Base-by-base conservation (phyloP, 2,888 invertebrate species). In the Lasioglossum malachurum region DNA sequence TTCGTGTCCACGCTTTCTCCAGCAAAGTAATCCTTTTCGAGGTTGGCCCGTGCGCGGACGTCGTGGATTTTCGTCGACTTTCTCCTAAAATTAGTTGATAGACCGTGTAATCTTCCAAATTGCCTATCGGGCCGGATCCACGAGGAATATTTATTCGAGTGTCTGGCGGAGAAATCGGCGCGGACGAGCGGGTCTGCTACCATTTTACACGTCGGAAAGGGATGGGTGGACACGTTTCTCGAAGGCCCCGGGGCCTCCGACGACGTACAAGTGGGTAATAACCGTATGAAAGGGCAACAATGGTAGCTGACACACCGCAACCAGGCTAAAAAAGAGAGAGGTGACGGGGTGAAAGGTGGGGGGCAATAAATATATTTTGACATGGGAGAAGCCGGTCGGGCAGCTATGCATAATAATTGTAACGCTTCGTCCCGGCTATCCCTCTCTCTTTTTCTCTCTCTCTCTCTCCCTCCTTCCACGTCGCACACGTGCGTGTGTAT, bases 361-460 rank as follows among this genome's bases (percentile, higher is more conserved):
- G 84, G 91, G 94, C 93, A 95, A 95, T 95, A 95, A 95, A 95
- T 95, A 95, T 95, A 95, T 95, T 95, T 95, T 95, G 95, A 95
- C 95, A 95, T 94, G 95, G 94, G 95, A 95, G 94, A 91, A 89
- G 91, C 91, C 88, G 85, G 89, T 10, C 84, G 82, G 80, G 86
- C 83, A 86, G 78, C 83, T 92, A 93, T 93, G 94, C 92, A 94
- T 94, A 94, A 92, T 94, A 94, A 94, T 94, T 94, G 94, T 93
- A 93, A 94, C 93, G 93, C 89, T 92, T 69, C 89, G 69, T 31
- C 73, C 64, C 69, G 44, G 46, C 31, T 35, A 41, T 44, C 46
- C 35, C 60, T 53, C 16, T n/a, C 69, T 57, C 27, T 16, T n/a
- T 19, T 4, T 38, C 49, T 44, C 16, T 23, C 74, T 67, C 35